phyloP scores from a whole-genome alignment of 2,888 invertebrate genomes.

The Lasius fuliginosus region DNA sequence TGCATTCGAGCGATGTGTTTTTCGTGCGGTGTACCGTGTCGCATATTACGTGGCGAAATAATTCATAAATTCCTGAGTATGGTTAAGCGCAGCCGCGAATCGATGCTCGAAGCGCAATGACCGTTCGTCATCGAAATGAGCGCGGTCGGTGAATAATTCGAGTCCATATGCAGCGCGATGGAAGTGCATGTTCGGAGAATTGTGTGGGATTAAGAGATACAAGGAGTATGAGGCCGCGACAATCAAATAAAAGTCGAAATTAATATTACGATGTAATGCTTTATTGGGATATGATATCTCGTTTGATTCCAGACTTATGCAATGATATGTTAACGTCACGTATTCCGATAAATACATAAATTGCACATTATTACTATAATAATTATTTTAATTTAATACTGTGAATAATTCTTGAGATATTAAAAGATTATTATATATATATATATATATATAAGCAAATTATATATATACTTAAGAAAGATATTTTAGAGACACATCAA shows the following conservation, averaged over 20 bases:
- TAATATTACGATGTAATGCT: slow-evolving; percentile 8
- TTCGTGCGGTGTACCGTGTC: slow-evolving; percentile 32
- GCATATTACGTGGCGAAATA: slow-evolving; percentile 44
- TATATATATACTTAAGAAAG: neutral
- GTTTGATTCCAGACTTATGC: neutral
- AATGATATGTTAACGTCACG: neutral
- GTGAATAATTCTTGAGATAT: neutral
- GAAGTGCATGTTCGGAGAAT: slow-evolving; percentile 46
- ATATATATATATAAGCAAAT: neutral
- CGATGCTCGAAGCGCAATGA: slow-evolving; percentile 44
- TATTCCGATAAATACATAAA: neutral
- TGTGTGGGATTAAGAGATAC: slow-evolving; percentile 42
- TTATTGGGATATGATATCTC: neutral
- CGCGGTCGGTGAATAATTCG: slow-evolving; percentile 41
- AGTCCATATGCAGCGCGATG: slow-evolving; percentile 3
- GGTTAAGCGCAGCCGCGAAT: slow-evolving; percentile 42
- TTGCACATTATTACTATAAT: neutral
- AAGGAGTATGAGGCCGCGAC: slow-evolving; percentile 4
- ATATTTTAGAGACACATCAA: neutral
- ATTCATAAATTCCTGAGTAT: slow-evolving; percentile 46
- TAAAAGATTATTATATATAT: neutral
- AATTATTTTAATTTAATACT: neutral
- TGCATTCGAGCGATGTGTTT: slow-evolving; percentile 36
- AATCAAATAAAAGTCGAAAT: slow-evolving; percentile 19
- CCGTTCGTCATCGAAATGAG: slow-evolving; percentile 51